phyloP scores from a whole-genome alignment of 2,797 vertebrate species.

The Huso huso region DNA sequence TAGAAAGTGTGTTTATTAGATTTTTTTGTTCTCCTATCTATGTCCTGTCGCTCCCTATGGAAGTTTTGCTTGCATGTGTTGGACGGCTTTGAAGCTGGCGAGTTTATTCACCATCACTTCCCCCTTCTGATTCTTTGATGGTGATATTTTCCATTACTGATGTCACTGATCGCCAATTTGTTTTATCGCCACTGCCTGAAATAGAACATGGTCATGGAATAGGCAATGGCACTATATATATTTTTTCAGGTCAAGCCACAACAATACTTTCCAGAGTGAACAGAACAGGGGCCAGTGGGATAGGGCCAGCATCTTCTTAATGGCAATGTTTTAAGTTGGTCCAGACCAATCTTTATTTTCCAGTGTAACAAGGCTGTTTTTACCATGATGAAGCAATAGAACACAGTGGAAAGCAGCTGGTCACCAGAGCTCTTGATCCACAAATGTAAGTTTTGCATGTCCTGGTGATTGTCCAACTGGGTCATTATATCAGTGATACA shows the following conservation, averaged over 20 bases:
- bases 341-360: constrained; percentile 49
- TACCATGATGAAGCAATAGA: no score
- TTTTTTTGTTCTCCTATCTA: no score
- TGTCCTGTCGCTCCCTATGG: no score
- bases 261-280: constrained; percentile 37
- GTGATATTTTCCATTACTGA: constrained; percentile 41
- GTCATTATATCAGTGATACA: constrained; percentile 31
- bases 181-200: constrained; percentile 41
- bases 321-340: constrained; percentile 50
- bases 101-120: no score
- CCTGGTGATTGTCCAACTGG: constrained; percentile 21
- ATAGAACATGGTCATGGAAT: constrained; percentile 21
- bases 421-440: constrained; percentile 32
- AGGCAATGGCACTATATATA: constrained; percentile 33
- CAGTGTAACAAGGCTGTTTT: background rate
- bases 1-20: no score
- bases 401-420: constrained; percentile 53
- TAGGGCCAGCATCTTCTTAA: constrained; percentile 44
- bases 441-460: constrained; percentile 21
- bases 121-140: constrained; percentile 19
- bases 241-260: constrained; percentile 39
- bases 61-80: no score
- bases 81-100: no score
- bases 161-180: constrained; percentile 30
- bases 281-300: constrained; percentile 34